Conservation (phyloP, 1,140 invertebrate species). For the Portunus trituberculatus region DNA sequence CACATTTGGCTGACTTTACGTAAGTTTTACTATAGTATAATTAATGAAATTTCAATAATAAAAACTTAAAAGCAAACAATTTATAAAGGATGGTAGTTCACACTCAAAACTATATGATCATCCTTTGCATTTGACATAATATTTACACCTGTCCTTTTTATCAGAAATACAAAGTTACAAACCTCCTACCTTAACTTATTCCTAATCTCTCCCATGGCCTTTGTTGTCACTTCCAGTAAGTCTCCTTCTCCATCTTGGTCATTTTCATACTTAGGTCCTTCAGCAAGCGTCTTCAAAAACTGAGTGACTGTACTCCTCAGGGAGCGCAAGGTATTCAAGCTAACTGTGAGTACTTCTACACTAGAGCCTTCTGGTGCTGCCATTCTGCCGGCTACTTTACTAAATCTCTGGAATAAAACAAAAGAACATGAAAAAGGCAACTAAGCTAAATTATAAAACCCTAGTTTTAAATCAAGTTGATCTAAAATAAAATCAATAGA, state of each 20-base stretch:
- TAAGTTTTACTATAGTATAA: too few relatives aligned
- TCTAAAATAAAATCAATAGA: too few relatives aligned
- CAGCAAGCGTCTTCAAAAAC: neutral
- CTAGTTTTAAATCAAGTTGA: neutral
- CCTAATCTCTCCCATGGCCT: constrained; percentile 30
- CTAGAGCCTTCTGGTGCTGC: constrained; percentile 16
- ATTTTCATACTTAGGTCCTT: constrained; percentile 34
- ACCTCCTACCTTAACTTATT: constrained; percentile 46
- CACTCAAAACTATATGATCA: too few relatives aligned
- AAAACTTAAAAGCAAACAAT: too few relatives aligned
- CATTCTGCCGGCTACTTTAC: neutral
- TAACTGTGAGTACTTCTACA: neutral
- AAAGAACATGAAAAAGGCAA: neutral
- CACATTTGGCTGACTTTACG: too few relatives aligned
- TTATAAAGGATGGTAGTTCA: too few relatives aligned
- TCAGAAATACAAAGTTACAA: neutral
- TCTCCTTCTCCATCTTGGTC: constrained; percentile 4
- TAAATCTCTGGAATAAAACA: neutral
- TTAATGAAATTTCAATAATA: too few relatives aligned
- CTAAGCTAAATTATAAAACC: neutral
- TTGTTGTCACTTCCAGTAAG: neutral
- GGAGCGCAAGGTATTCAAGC: neutral
- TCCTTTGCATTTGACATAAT: too few relatives aligned
- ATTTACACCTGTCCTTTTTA: neutral
- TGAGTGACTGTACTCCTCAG: constrained; percentile 28